Evolutionary conservation across 2,888 invertebrate genomes (phyloP).

Genomic region (Xanthorhoe designata): DNA sequence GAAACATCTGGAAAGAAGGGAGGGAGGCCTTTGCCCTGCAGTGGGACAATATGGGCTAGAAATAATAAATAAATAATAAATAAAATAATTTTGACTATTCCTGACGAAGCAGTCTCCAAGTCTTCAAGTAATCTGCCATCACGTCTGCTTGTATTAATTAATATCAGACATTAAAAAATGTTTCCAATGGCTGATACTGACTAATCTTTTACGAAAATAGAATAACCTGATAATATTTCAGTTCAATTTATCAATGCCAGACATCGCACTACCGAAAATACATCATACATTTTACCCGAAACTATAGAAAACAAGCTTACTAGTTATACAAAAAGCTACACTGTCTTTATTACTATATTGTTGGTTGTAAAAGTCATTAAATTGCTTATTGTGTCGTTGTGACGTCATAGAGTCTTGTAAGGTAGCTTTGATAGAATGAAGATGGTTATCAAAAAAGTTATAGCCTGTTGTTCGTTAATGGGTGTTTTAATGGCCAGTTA

Average conservation of each 20-base stretch:
- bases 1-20: too few relatives aligned
- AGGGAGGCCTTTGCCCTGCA: too few relatives aligned
- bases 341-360: too few relatives aligned
- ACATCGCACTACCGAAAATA: conserved; percentile 3
- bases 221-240: not conserved
- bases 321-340: not conserved
- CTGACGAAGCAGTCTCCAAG: too few relatives aligned
- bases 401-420: conserved; percentile 8
- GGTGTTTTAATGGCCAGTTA: not conserved
- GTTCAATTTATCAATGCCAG: conserved; percentile 19
- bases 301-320: conserved; percentile 2
- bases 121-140: too few relatives aligned
- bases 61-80: too few relatives aligned
- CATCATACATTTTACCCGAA: conserved; percentile 7
- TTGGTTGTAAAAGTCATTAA: too few relatives aligned
- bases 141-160: not conserved
- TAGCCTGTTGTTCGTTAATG: not conserved
- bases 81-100: too few relatives aligned
- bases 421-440: not conserved
- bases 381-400: not conserved
- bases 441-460: conserved; percentile 6
- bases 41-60: too few relatives aligned
- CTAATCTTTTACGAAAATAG: conserved; percentile 1
- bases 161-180: not conserved
- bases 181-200: not conserved